Base-by-base conservation (phyloP, 1,140 invertebrate species). In the Apis cerana region DNA sequence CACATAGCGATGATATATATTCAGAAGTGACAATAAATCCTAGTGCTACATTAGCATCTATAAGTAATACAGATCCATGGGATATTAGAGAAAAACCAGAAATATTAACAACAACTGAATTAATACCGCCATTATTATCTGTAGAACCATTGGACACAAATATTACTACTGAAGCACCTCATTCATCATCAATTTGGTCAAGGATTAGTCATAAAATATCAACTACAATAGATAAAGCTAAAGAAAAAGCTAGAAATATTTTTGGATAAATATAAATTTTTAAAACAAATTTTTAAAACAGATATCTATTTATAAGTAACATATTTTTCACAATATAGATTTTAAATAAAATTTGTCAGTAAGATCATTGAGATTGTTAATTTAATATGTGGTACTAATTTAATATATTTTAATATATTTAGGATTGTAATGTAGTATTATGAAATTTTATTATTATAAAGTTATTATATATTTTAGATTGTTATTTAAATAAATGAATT, bases 121-220 rank as follows among this genome's bases (percentile, higher is more conserved):
- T 17, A 50, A 82, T 77, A 68, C 80, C 67, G 65, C 65, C 72
- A 23, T 68, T 82, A 17, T 9, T 65, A 17, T 27, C 68, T 56
- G 69, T 72, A 72, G 74, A 82, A 23, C 59, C 61, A 48, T 62
- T 77, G 62, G 10, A 80, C 67, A 19, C 19, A n/a, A 61, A 54
- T 11, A 82, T 89, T 85, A 74, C 89, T 71, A 83, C 77, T 74
- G 72, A 88, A 72, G 87, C 84, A 56, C 90, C 92, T 59, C 89
- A 91, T 89, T 88, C 93, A 76, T 89, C 93, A 54, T 93, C 95
- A 59, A 95, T 96, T 88, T 96, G 95, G 95, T 90, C 88, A 58
- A 94, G 91, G 89, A 68, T 96, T 70, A 94, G 94, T 48, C 90
- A 92, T 75, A 95, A 94, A 92, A 91, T 95, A 71, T 91, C 89